Percentiles rank a stretch among this genome's conserved stretches.
Conservation (phyloP, 2,797 vertebrate genomes). For the Neoniphon sammara region DNA sequence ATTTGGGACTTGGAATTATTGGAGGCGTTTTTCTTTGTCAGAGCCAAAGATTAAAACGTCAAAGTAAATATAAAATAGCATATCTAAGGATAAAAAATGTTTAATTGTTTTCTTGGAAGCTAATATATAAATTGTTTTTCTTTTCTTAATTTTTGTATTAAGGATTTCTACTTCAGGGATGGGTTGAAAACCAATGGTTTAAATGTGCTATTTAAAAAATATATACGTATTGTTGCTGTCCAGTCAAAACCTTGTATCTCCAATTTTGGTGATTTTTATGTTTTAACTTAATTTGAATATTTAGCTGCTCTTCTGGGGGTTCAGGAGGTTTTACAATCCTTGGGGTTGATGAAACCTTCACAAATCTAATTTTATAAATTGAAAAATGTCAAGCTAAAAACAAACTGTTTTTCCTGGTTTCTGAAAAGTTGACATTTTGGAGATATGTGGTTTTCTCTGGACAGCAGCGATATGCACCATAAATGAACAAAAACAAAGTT, state of each 20-base stretch:
- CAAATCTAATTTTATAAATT: no score
- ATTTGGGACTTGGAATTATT: slow-evolving; percentile 3
- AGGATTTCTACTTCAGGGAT: slow-evolving; percentile 39
- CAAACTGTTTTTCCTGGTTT: no score
- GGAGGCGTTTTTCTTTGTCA: slow-evolving; percentile 45
- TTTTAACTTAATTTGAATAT: no score
- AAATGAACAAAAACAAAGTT: slow-evolving; percentile 4
- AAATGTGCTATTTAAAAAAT: neutral
- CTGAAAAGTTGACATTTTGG: no score
- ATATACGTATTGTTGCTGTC: neutral
- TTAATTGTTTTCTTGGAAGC: slow-evolving; percentile 41
- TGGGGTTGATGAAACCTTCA: no score
- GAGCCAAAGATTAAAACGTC: slow-evolving; percentile 14
- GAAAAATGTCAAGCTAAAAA: no score
- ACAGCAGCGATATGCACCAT: neutral
- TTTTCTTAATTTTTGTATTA: slow-evolving; percentile 44
- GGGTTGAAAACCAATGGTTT: slow-evolving; percentile 39
- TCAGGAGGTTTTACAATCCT: no score
- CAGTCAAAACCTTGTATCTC: no score
- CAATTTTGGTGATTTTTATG: no score
- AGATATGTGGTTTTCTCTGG: no score
- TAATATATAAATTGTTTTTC: slow-evolving; percentile 27
- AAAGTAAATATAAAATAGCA: slow-evolving; percentile 32
- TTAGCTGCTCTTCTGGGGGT: no score
- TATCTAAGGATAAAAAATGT: slow-evolving; percentile 35